Evolutionary conservation across 1,140 invertebrate species (phyloP).

Genomic region (Rhyacophila brunnea): DNA sequence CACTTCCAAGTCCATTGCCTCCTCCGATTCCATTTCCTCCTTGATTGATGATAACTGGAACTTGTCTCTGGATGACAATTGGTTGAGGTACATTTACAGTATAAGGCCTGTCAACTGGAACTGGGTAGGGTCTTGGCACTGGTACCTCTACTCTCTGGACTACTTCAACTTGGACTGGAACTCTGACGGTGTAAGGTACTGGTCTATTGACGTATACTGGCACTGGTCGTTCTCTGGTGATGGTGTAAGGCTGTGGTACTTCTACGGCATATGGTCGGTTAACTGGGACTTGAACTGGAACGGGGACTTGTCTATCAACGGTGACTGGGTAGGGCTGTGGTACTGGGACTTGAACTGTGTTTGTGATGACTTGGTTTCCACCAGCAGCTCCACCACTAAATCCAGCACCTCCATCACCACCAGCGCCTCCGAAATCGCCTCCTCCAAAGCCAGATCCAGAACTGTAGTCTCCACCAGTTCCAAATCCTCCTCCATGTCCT

Average conservation of each 20-base stretch:
- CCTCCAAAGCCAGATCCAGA: neutral
- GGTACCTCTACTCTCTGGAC: constrained; percentile 20
- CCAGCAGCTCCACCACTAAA: constrained; percentile 10
- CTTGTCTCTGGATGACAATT: constrained; percentile 23
- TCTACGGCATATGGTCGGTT: constrained; percentile 18
- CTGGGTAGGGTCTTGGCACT: constrained; percentile 21
- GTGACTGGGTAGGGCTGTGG: constrained; percentile 29
- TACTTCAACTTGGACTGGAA: constrained; percentile 40
- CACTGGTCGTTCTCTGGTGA: constrained; percentile 39
- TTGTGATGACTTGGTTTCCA: constrained; percentile 34
- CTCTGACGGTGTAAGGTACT: constrained; percentile 40
- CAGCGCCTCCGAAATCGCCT: neutral
- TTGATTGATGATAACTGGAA: constrained; percentile 37
- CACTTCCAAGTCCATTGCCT: constrained; percentile 24
- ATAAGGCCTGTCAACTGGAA: constrained; percentile 22
- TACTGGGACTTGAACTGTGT: constrained; percentile 23
- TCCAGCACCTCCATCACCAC: neutral
- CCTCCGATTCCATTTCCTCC: constrained; percentile 33
- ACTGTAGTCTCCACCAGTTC: neutral
- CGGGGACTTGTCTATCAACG: constrained; percentile 15
- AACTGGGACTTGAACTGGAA: constrained; percentile 24
- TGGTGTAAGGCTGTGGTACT: constrained; percentile 37
- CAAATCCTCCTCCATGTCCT: neutral
- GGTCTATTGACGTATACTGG: constrained; percentile 33
- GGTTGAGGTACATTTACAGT: constrained; percentile 22